These are phyloP conservation scores for Brachirus orientalis DNA, from an alignment of 2,113 vertebrate species.

Conservation along the genomic window DNA sequence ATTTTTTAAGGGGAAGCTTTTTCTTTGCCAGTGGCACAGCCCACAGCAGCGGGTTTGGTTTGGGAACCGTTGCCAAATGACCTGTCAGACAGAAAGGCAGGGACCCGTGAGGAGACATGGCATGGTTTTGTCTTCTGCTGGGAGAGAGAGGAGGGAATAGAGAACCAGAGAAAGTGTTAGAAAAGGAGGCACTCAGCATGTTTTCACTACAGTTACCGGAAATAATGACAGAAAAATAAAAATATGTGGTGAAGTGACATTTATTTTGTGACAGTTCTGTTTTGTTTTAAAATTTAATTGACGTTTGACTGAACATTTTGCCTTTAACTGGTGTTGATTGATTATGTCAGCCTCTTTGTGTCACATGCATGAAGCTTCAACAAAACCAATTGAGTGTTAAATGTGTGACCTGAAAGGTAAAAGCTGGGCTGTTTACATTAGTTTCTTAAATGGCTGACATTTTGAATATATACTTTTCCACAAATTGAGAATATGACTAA, in stretches of 20 bases:
- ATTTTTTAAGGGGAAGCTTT: slow-evolving; percentile 25
- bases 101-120: slow-evolving; percentile 29
- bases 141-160: slow-evolving; percentile 6
- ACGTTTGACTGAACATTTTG: not conserved
- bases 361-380: slow-evolving; percentile 12
- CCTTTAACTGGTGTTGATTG: slow-evolving; percentile 13
- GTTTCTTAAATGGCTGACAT: no score
- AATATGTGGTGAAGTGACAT: not conserved
- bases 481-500: not conserved
- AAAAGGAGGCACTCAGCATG: slow-evolving; percentile 35
- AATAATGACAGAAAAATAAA: slow-evolving; percentile 7
- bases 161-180: not conserved
- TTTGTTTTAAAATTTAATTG: slow-evolving; percentile 3
- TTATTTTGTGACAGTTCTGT: slow-evolving; percentile 6
- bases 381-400: not conserved
- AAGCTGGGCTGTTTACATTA: slow-evolving; percentile 2
- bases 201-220: slow-evolving; percentile 29
- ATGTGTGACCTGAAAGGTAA: slow-evolving; percentile 1
- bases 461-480: not conserved
- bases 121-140: slow-evolving; percentile 25
- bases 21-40: slow-evolving; percentile 57
- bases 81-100: slow-evolving; percentile 42
- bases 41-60: slow-evolving; percentile 56
- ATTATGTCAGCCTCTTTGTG: not conserved
- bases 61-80: slow-evolving; percentile 41